Percentiles rank a stretch among this genome's conserved stretches.
These are phyloP conservation scores for Axis porcinus DNA, from an alignment of 2,113 vertebrate species.

Conservation along the genomic window DNA sequence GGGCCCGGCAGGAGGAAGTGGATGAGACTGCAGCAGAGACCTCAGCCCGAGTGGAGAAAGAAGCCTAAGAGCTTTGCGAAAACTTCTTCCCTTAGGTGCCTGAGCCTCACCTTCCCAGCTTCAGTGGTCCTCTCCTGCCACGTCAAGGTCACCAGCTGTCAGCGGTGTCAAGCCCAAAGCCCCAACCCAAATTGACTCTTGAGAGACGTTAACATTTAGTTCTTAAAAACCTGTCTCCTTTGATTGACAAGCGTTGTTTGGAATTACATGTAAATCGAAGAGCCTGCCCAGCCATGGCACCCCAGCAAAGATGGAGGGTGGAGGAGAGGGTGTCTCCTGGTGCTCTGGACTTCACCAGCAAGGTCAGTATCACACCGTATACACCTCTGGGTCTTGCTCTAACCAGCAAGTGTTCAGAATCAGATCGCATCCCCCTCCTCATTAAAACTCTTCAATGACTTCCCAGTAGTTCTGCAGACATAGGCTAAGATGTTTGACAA, in stretches of 20 bases:
- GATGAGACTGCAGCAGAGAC: neutral
- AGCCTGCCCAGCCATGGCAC: neutral
- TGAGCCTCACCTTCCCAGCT: neutral
- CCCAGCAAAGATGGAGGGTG: neutral
- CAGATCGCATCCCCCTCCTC: neutral
- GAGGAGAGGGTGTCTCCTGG: neutral
- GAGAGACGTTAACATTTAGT: neutral
- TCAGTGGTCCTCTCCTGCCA: too few relatives aligned
- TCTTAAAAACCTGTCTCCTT: neutral
- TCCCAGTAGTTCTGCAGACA: neutral
- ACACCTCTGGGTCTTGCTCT: neutral
- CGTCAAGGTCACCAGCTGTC: neutral
- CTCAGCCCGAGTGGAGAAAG: rapidly evolving
- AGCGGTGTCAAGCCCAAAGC: neutral
- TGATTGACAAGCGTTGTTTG: neutral
- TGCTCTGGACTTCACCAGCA: neutral
- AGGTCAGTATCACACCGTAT: neutral
- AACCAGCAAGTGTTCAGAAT: neutral
- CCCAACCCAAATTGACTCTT: neutral
- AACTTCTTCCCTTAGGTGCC: neutral
- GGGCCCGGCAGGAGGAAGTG: neutral
- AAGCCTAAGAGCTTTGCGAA: neutral
- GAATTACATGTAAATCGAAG: neutral
- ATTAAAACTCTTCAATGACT: neutral
- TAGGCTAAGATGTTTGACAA: neutral